Base-by-base conservation (phyloP, 1,140 invertebrate genomes). In the Neuroterus valhalla region DNA sequence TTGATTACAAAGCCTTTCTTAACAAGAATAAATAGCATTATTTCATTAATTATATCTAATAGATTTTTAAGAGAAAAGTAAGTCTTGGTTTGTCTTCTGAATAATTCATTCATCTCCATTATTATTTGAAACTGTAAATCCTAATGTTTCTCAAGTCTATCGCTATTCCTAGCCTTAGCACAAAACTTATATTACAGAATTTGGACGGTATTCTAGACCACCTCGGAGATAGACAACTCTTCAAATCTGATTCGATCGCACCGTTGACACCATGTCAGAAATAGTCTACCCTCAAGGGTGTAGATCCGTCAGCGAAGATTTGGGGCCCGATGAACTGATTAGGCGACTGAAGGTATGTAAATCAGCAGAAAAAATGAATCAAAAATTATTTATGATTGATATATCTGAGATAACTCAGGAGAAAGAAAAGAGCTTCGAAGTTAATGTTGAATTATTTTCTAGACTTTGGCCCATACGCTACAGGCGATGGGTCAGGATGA, bases 401-500 rank as follows among this genome's bases (percentile, higher is more conserved):
- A n/a, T n/a, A n/a, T n/a, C n/a, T n/a, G n/a, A n/a, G n/a, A n/a
- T n/a, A n/a, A n/a, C n/a, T n/a, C n/a, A n/a, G n/a, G n/a, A 31
- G 8, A 38, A 38, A 38, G 6, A 1, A 1, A 8, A 38, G 31
- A 38, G 4, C 1, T 38, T 8, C 6, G 4, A 38, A 38, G 10
- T 38, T 38, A 38, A 38, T 38, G 10, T 8, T 38, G 10, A 38
- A 38, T 38, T 38, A 1, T 26, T 62, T 38, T 75, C 12, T 48
- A 96, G 96, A 95, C 96, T 43, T 89, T 98, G 77, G 96, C 97
- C 14, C 96, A 98, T 86, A 97, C 96, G 0, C 93, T 99, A 72
- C 98, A 99, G 92, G 97, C 97, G 55, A 97, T 99, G 94, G 97
- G 96, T 23, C 98, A 99, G 91, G 94, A 95, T 85, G 97, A 97